A percentile compares a stretch with the other conserved stretches of the same genome.
phyloP scores from a whole-genome alignment of 2,113 vertebrate genomes.

The Planiliza haematocheilus region DNA sequence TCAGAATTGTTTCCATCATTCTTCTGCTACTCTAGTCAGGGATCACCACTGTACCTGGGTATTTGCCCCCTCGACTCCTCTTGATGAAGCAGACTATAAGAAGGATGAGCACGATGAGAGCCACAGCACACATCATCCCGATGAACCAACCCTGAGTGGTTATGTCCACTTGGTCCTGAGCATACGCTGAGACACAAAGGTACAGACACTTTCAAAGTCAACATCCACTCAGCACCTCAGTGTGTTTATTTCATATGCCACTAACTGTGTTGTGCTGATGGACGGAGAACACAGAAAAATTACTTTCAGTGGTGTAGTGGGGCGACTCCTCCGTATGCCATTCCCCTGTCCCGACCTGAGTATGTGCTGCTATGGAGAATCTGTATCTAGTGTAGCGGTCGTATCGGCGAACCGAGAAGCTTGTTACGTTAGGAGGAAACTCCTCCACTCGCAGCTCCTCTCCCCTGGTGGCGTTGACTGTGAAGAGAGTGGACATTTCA shows the following conservation, averaged over 20 bases:
- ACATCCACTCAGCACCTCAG: neutral
- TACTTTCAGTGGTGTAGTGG: constrained; percentile 93
- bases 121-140: constrained; percentile 97
- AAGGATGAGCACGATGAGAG: constrained; percentile 95
- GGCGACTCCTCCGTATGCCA: constrained; percentile 88
- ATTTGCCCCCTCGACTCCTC: constrained; percentile 96
- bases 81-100: constrained; percentile 98
- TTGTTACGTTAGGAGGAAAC: constrained; percentile 91
- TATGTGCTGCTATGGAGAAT: constrained; percentile 89
- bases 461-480: constrained; percentile 91
- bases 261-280: neutral
- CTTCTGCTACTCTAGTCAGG: neutral
- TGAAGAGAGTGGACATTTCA: constrained; percentile 22
- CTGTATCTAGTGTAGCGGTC: constrained; percentile 95
- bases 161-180: constrained; percentile 93
- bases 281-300: neutral
- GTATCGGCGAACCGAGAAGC: constrained; percentile 88
- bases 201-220: neutral
- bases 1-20: neutral
- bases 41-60: constrained; percentile 85
- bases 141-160: constrained; percentile 99
- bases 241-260: neutral
- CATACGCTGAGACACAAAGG: constrained; percentile 63
- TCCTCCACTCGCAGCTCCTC: constrained; percentile 85
- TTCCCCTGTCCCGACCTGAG: constrained; percentile 90